phyloP scores from a whole-genome alignment of 2,797 vertebrate genomes.

The Mus caroli region DNA sequence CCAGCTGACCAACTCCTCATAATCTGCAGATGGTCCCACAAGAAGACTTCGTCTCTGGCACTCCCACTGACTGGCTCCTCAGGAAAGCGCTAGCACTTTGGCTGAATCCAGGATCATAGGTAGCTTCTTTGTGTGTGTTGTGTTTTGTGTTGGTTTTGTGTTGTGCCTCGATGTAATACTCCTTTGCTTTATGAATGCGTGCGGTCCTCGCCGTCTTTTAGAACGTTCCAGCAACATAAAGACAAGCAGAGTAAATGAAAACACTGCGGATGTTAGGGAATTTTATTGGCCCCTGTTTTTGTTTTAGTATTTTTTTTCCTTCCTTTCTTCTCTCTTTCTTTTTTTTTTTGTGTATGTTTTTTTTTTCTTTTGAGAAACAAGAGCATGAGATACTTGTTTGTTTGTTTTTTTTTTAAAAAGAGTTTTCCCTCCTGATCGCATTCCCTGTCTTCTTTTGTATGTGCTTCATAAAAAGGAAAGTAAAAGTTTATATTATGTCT shows the following conservation, averaged over 20 bases:
- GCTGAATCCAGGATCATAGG: conserved; percentile 93
- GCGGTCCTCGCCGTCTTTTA: conserved; percentile 92
- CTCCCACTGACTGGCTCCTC: conserved; percentile 88
- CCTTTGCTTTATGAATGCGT: conserved; percentile 92
- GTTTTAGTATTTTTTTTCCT: conserved; percentile 53
- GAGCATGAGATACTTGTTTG: conserved; percentile 91
- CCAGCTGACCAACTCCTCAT: conserved; percentile 86
- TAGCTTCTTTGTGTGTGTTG: conserved; percentile 88
- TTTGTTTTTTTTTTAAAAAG: conserved; percentile 89
- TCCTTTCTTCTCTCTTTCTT: conserved; percentile 73
- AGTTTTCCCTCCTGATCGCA: conserved; percentile 92
- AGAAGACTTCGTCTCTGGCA: conserved; percentile 89
- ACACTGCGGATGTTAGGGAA: conserved; percentile 92
- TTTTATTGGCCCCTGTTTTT: conserved; percentile 91
- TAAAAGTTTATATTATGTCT: conserved; percentile 95
- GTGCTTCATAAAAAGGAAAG: conserved; percentile 93
- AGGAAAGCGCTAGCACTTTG: conserved; percentile 93
- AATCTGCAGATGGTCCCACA: conserved; percentile 88
- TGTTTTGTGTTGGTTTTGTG: conserved; percentile 87
- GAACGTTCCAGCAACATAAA: conserved; percentile 96
- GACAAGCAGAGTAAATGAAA: conserved; percentile 97
- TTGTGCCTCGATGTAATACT: conserved; percentile 89
- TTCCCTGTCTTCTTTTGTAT: conserved; percentile 92
- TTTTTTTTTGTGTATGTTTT: conserved; percentile 60
- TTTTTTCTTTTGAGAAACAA: conserved; percentile 89